phyloP scores from a whole-genome alignment of 2,888 invertebrate species.

The Steinernema carpocapsae region DNA sequence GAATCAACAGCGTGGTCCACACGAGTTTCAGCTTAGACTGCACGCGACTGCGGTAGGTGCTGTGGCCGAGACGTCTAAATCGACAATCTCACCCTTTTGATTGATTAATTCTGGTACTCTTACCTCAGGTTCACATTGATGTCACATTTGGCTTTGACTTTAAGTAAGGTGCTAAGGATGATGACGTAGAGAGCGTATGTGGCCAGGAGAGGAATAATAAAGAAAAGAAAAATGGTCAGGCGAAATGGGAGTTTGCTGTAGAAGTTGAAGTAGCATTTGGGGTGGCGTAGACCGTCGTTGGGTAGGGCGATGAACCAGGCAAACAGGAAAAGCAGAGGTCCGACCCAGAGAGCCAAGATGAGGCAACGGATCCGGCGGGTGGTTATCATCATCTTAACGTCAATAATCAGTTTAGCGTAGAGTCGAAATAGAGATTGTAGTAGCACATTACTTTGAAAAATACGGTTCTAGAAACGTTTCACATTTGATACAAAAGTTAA shows the following conservation, averaged over 20 bases:
- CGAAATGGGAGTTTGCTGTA: slow-evolving; percentile 63
- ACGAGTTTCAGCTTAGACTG: slow-evolving; percentile 60
- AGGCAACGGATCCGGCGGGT: slow-evolving; percentile 58
- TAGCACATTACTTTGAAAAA: too few relatives aligned
- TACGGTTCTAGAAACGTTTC: background rate
- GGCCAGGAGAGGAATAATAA: slow-evolving; percentile 61
- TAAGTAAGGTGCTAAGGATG: slow-evolving; percentile 60
- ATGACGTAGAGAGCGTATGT: slow-evolving; percentile 54
- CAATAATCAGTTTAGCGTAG: background rate
- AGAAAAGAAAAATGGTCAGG: slow-evolving; percentile 58
- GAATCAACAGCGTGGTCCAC: slow-evolving; percentile 65
- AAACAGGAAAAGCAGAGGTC: slow-evolving; percentile 56
- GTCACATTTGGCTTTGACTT: slow-evolving; percentile 64
- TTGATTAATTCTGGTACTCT: slow-evolving; percentile 22
- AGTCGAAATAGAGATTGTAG: too few relatives aligned
- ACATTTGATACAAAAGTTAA: background rate
- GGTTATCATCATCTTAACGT: slow-evolving; percentile 61
- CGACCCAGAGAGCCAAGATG: slow-evolving; percentile 58
- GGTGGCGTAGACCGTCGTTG: slow-evolving; percentile 57
- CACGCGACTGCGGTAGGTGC: slow-evolving; percentile 45
- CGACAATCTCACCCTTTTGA: background rate
- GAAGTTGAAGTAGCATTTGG: slow-evolving; percentile 56
- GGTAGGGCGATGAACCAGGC: slow-evolving; percentile 58
- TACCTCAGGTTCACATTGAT: slow-evolving; percentile 38
- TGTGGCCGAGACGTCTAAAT: slow-evolving; percentile 44